Evolutionary conservation across 2,113 vertebrate genomes (phyloP).

Genomic region (Neomonachus schauinslandi): DNA sequence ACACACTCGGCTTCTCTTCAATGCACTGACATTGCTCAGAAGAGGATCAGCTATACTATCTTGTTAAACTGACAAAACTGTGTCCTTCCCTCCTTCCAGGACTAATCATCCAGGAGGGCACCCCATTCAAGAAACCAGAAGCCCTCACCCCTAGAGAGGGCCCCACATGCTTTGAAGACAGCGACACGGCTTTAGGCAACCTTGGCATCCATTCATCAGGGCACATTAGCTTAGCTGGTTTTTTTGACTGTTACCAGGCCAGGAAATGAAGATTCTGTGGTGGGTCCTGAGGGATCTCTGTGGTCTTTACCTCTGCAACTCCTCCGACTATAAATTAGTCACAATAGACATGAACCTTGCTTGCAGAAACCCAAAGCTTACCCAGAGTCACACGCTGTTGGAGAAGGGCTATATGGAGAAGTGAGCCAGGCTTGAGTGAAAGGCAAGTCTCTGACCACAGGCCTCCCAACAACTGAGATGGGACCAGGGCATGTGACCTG

Average conservation of each 20-base stretch:
- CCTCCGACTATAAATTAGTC: not conserved
- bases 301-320: conserved; percentile 17
- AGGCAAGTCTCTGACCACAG: not conserved
- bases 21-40: not conserved
- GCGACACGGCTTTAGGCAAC: not conserved
- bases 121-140: not conserved
- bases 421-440: not conserved
- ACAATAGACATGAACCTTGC: not conserved
- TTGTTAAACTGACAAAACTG: not conserved
- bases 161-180: not conserved
- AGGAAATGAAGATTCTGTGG: not conserved
- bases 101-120: not conserved
- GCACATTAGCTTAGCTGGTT: not conserved
- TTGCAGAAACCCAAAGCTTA: conserved; percentile 13
- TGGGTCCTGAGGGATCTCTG: not conserved
- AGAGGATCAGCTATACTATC: not conserved
- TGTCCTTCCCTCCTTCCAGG: not conserved
- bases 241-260: not conserved
- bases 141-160: not conserved
- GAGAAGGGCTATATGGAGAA: not conserved
- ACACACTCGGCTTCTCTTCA: not conserved
- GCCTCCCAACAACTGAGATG: not conserved
- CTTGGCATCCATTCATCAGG: not conserved
- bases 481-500: not conserved
- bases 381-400: not conserved